Evolutionary conservation across 2,797 vertebrate species (phyloP).

Genomic region (Pseudochirops cupreus): DNA sequence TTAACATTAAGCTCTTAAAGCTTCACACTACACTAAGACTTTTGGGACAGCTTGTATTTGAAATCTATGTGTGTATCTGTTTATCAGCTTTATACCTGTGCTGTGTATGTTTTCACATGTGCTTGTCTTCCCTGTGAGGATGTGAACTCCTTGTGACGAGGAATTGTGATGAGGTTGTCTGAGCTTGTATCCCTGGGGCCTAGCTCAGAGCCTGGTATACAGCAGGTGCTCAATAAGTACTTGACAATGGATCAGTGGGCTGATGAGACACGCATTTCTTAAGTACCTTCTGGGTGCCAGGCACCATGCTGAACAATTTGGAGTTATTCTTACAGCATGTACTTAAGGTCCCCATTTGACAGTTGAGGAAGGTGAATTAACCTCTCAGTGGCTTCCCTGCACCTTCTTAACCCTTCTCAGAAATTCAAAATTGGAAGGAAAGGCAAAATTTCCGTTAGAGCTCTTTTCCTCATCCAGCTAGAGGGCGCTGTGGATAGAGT

Average conservation of each 20-base stretch:
- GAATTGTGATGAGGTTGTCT: conserved; percentile 1
- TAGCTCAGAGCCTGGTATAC: background rate
- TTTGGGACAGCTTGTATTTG: background rate
- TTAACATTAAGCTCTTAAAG: background rate
- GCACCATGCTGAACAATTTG: background rate
- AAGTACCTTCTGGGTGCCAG: background rate
- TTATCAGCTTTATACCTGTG: background rate
- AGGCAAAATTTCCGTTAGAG: background rate
- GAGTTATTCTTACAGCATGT: background rate
- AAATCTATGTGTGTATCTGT: background rate
- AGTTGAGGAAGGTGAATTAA: background rate
- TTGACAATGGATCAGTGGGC: background rate
- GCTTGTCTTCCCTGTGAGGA: background rate
- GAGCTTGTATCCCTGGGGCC: background rate
- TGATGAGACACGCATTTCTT: background rate
- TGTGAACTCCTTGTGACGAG: background rate
- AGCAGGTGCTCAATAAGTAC: background rate
- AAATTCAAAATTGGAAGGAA: background rate
- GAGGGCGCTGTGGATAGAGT: background rate
- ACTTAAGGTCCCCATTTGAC: background rate
- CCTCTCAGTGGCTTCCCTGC: background rate
- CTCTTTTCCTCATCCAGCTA: background rate
- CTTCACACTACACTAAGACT: background rate
- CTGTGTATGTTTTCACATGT: background rate
- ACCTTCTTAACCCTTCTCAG: background rate